Percentiles rank a stretch among this genome's conserved stretches.
Evolutionary conservation across 2,888 invertebrate species (phyloP).

Genomic region (Catocala sponsa): DNA sequence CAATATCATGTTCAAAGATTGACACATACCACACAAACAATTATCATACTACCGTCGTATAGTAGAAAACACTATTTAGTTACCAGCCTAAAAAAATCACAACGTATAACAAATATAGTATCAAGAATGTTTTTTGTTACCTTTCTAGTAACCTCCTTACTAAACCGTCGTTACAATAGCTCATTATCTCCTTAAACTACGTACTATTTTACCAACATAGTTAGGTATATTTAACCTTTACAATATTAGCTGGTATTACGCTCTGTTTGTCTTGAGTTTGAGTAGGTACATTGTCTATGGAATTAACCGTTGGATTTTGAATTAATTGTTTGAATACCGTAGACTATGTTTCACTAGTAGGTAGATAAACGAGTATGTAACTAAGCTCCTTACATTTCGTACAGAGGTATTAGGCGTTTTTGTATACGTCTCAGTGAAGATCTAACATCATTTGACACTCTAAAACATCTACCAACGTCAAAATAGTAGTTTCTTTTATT

Average conservation of each 20-base stretch:
- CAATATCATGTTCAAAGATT: constrained; percentile 3
- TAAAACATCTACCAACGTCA: no score
- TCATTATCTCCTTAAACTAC: constrained; percentile 13
- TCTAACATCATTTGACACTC: no score
- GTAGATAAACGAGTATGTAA: constrained; percentile 40
- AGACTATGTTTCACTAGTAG: constrained; percentile 45
- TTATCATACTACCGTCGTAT: constrained; percentile 6
- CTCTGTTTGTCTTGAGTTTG: constrained; percentile 24
- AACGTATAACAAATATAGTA: constrained; percentile 10
- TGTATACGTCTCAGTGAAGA: not conserved
- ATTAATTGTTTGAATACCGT: constrained; percentile 29
- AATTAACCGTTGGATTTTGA: constrained; percentile 27
- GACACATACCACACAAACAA: not conserved
- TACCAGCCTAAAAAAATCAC: constrained; percentile 9
- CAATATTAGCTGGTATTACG: constrained; percentile 19
- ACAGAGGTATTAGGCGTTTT: constrained; percentile 12
- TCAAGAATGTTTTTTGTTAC: constrained; percentile 9
- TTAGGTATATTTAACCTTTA: constrained; percentile 17
- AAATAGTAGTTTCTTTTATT: no score
- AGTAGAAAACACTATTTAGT: constrained; percentile 14
- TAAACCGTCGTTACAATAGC: constrained; percentile 14
- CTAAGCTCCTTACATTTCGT: constrained; percentile 24
- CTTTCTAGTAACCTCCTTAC: constrained; percentile 10
- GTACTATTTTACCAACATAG: constrained; percentile 7
- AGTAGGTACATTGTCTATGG: constrained; percentile 21